Base-by-base conservation (phyloP, 1,140 invertebrate genomes). In the Bombus difficillimus region DNA sequence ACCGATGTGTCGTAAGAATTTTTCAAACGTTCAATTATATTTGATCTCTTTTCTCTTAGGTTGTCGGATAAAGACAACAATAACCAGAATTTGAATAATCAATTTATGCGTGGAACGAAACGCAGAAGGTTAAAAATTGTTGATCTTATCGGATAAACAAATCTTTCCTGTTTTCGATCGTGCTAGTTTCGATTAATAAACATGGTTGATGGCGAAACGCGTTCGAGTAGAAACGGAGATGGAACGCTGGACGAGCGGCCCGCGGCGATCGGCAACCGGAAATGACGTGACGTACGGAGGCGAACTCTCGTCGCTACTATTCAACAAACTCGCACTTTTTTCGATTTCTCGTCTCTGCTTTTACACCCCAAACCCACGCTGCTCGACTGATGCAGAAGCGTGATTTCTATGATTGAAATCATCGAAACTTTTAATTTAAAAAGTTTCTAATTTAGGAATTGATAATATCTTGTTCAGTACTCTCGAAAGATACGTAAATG, bases 211-310 rank as follows among this genome's bases (percentile, higher is more conserved):
- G 41, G 71, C n/a, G 41, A 73, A 62, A 47, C 74, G 79, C 76
- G 62, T 79, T 32, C 81, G 59, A 78, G 77, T 41, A 53, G 86
- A 81, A 85, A 87, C 77, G 81, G 77, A 68, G 32, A 37, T 68
- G 66, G 18, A 68, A 68, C 34, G 18, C 10, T 68, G 32, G 32
- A 32, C 34, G 79, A 62, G 57, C 28, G 83, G 81, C 87, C 85
- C 47, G 68, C 80, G 77, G 76, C 86, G 78, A 88, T 88, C 86
- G 59, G 43, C 59, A 64, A 85, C 82, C 82, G 88, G 88, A 89
- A 88, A 88, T 79, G 86, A 89, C 66, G 81, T n/a, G 47, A 53
- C 47, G 47, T 53, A 72, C 39, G 18, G 41, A 73, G 71, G 2
- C 34, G 18, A 53, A 22, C 18, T 39, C 37, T 39, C 37, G 28